Evolutionary conservation across 2,888 invertebrate genomes (phyloP).

Genomic region (Hirtodrosophila duncani): DNA sequence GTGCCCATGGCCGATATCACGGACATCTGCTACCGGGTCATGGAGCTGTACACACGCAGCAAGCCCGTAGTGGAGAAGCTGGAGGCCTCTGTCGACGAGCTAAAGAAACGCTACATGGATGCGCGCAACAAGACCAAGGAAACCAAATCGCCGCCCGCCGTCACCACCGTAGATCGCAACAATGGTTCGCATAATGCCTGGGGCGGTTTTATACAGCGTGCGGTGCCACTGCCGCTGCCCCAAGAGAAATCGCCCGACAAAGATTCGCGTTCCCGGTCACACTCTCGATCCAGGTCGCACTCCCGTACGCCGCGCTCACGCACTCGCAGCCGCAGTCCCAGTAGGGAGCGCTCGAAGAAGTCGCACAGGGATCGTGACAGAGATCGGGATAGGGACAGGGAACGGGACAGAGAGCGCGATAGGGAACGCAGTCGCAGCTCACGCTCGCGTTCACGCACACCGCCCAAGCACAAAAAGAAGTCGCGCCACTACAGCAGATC

Average conservation of each 20-base stretch:
- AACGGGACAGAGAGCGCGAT: slow-evolving; percentile 29
- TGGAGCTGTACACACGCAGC: slow-evolving; percentile 89
- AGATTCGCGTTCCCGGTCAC: slow-evolving; percentile 74
- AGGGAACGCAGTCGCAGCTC: slow-evolving; percentile 58
- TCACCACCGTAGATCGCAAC: slow-evolving; percentile 80
- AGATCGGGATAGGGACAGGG: slow-evolving; percentile 27
- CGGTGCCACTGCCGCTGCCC: slow-evolving; percentile 72
- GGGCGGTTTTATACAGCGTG: slow-evolving; percentile 83
- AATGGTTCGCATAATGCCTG: slow-evolving; percentile 83
- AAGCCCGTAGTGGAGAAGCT: slow-evolving; percentile 87
- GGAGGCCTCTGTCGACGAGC: slow-evolving; percentile 86
- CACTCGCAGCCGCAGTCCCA: slow-evolving; percentile 58
- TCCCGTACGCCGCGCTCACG: slow-evolving; percentile 74
- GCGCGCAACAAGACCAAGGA: slow-evolving; percentile 76
- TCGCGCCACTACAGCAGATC: slow-evolving; percentile 77
- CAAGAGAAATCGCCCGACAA: slow-evolving; percentile 73
- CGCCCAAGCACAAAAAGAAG: slow-evolving; percentile 75
- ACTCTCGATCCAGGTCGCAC: slow-evolving; percentile 65
- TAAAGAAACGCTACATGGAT: slow-evolving; percentile 84
- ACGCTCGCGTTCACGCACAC: slow-evolving; percentile 71
- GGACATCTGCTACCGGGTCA: slow-evolving; percentile 89
- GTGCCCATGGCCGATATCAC: slow-evolving; percentile 90
- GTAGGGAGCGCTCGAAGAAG: slow-evolving; percentile 68
- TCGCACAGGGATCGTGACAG: slow-evolving; percentile 42
- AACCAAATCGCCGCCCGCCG: slow-evolving; percentile 76